Percentiles rank a stretch among this genome's conserved stretches.
These are phyloP conservation scores for Archivesica marissinica DNA, from an alignment of 1,140 invertebrate genomes.

Conservation along the genomic window DNA sequence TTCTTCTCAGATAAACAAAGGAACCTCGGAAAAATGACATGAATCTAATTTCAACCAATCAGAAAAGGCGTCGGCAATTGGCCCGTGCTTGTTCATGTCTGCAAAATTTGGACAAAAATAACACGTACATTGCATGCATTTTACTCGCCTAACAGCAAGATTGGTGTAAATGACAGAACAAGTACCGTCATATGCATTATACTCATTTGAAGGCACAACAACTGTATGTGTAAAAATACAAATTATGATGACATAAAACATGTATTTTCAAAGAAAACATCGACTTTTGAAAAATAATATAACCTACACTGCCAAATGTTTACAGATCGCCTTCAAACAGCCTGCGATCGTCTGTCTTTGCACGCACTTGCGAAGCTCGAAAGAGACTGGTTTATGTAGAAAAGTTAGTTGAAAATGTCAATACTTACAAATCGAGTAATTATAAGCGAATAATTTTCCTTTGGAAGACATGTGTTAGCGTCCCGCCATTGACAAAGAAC, in stretches of 20 bases:
- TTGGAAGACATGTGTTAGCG: conserved; percentile 66
- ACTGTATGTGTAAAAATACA: not conserved
- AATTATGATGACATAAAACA: not conserved
- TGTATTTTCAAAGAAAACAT: conserved; percentile 9
- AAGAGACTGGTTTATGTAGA: not conserved
- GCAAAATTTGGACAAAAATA: conserved; percentile 42
- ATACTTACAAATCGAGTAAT: conserved; percentile 50
- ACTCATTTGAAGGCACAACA: not conserved
- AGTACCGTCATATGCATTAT: not conserved
- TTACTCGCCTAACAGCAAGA: not conserved
- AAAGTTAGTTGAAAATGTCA: conserved; percentile 19
- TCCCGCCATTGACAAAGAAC: conserved; percentile 67
- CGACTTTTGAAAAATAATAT: conserved; percentile 50
- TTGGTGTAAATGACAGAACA: conserved; percentile 17
- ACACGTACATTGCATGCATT: not conserved
- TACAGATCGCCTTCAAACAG: conserved; percentile 27
- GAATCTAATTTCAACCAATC: conserved; percentile 66
- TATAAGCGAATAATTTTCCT: conserved; percentile 49
- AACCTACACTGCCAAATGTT: conserved; percentile 55
- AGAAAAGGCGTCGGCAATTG: conserved; percentile 64
- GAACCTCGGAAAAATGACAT: conserved; percentile 37
- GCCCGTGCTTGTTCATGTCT: conserved; percentile 73
- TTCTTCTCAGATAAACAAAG: conserved; percentile 57
- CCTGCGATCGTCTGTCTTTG: conserved; percentile 16
- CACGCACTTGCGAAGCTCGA: not conserved